A percentile compares a stretch with the other conserved stretches of the same genome.
These are phyloP conservation scores for Hippopotamus amphibius DNA, from an alignment of 2,113 vertebrate genomes.

Conservation along the genomic window DNA sequence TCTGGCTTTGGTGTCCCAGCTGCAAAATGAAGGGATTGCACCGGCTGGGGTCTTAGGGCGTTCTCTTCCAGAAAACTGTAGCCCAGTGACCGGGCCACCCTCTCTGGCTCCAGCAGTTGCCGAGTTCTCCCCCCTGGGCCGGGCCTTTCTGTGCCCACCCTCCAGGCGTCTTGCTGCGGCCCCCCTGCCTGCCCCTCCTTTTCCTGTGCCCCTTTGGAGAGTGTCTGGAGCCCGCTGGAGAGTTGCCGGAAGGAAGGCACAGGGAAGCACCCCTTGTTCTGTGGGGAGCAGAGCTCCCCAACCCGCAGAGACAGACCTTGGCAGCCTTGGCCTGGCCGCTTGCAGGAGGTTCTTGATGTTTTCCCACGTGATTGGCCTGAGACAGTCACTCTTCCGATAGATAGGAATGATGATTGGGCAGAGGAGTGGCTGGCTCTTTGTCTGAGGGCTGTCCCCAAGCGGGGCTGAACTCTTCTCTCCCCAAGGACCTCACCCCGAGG, in stretches of 20 bases:
- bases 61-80: not conserved
- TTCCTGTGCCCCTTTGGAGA: not conserved
- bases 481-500: not conserved
- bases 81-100: not conserved
- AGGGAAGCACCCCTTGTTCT: not conserved
- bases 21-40: not conserved
- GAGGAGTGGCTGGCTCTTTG: not conserved
- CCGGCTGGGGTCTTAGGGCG: not conserved
- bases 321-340: not conserved
- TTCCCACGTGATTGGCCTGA: not conserved
- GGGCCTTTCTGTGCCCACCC: not conserved
- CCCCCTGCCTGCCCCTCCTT: not conserved
- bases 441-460: not conserved
- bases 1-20: not conserved
- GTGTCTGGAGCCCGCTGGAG: not conserved
- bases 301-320: not conserved
- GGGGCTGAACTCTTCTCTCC: not conserved
- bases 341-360: constrained; percentile 25
- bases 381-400: not conserved
- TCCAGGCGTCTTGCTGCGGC: not conserved
- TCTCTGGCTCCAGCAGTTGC: not conserved
- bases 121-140: fast-evolving
- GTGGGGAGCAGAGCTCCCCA: not conserved
- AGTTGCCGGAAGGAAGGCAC: not conserved
- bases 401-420: not conserved